Evolutionary conservation across 2,888 invertebrate genomes (phyloP).

Genomic region (Rhopalosiphum nymphaeae): DNA sequence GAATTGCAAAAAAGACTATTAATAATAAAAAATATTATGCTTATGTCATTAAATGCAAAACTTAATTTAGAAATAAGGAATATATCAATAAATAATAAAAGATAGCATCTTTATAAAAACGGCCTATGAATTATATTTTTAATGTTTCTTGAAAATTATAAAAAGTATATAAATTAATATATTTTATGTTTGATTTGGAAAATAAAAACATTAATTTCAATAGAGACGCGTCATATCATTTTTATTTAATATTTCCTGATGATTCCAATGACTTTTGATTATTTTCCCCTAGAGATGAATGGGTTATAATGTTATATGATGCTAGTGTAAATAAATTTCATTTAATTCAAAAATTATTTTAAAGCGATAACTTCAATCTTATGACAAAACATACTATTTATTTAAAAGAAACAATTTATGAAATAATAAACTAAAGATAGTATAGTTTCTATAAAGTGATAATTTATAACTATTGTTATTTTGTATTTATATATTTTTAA

Average conservation of each 20-base stretch:
- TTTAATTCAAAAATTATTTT: neutral
- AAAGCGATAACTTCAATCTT: neutral
- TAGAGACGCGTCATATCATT: neutral
- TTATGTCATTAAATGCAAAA: constrained; percentile 8
- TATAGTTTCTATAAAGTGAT: neutral
- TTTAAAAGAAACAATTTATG: neutral
- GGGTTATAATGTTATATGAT: neutral
- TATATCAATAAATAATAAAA: neutral
- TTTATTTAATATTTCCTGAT: constrained; percentile 20
- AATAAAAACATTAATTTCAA: constrained; percentile 16
- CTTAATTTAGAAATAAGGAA: neutral
- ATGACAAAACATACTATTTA: neutral
- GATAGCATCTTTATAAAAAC: neutral
- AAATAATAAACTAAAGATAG: neutral
- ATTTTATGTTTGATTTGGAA: neutral
- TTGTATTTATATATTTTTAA: too few species aligned
- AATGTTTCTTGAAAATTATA: neutral
- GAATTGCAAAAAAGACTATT: neutral
- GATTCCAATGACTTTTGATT: constrained; percentile 37
- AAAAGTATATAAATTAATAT: constrained; percentile 38
- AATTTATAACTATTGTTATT: neutral
- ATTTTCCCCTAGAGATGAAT: neutral
- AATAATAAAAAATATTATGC: neutral
- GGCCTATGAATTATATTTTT: neutral
- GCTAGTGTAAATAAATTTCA: neutral